Base-by-base conservation (phyloP, 2,113 vertebrate genomes). In the sheep (Ovis aries) region DNA sequence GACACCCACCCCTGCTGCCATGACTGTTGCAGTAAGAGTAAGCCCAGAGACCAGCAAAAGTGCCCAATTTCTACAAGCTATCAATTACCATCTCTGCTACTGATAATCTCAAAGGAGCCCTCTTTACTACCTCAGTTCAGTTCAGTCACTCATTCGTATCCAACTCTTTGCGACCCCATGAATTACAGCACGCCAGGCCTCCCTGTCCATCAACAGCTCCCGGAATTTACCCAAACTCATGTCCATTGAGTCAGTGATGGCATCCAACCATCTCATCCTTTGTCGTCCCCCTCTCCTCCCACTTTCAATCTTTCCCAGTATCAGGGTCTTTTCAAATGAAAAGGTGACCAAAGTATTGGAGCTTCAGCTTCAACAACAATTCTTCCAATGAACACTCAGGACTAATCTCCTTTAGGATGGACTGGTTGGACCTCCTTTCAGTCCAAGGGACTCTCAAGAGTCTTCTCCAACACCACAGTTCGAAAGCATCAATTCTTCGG, bases 111-210 rank as follows among this genome's bases (percentile, higher is more conserved):
- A 21, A 74, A 87, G 89, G 3, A 94, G 9, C 25, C 90, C 43
- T 60, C 48, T 87, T 95, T 43, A 52, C 40, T 21, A 67, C 33
- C 17, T 67, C 64, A 67, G 8, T 36, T 21, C 64, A 67, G 17
- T 67, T 21, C 64, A 67, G 17, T 36, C n/a, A 5, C 33, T 67
- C 17, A 67, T 5, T 11, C 0, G 0, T 67, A 67, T 67, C 64
- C 1, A 4, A 67, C 64, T 67, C 7, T 19, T 64, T n/a, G 62
- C 1, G 2, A 19, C 16, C 16, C 7, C 16, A 19, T 9, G 16
- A 4, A 64, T 2, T 8, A 7, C 16, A 67, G 62, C 17, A 36
- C 0, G 0, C 2, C 64, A 67, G 64, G 8, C 17, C 4, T 67
- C 33, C 33, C 33, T 36, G 17, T 36, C 17, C 33, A 67, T 67